Evolutionary conservation across 2,797 vertebrate genomes (phyloP).

Genomic region (Cynodonichthys magdalenae): DNA sequence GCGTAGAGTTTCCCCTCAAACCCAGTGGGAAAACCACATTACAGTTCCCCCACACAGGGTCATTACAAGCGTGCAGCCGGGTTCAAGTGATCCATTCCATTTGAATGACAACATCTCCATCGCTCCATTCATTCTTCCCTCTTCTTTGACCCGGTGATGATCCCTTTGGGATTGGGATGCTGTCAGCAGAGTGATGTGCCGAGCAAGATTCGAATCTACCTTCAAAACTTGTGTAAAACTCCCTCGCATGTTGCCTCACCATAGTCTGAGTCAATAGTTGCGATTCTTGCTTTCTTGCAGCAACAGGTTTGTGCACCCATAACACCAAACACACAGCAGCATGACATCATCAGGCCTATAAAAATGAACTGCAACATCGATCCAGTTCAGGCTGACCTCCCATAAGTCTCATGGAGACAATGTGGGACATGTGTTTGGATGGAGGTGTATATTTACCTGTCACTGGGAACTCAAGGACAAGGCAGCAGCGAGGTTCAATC

Average conservation of each 20-base stretch:
- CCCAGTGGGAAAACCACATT: conserved; percentile 76
- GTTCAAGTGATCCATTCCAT: conserved; percentile 76
- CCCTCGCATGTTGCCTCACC: conserved; percentile 3
- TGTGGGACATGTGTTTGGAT: conserved; percentile 68
- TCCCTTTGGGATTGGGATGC: conserved; percentile 63
- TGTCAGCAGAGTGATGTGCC: conserved; percentile 49
- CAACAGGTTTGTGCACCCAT: conserved; percentile 62
- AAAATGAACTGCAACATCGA: conserved; percentile 71
- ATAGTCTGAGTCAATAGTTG: not conserved
- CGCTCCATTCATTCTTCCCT: conserved; percentile 63
- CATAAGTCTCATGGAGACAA: conserved; percentile 66
- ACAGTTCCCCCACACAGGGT: conserved; percentile 72
- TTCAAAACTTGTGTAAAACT: conserved; percentile 26
- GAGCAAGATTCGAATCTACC: conserved; percentile 19
- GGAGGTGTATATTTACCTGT: conserved; percentile 78
- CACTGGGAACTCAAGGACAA: conserved; percentile 68
- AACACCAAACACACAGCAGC: conserved; percentile 46
- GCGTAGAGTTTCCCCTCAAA: conserved; percentile 70
- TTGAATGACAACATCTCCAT: conserved; percentile 74
- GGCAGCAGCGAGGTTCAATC: conserved; percentile 49
- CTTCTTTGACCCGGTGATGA: conserved; percentile 60
- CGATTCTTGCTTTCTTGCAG: conserved; percentile 29
- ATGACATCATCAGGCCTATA: conserved; percentile 72
- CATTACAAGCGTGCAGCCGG: conserved; percentile 67
- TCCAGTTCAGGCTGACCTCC: conserved; percentile 61